Percentiles rank a stretch among this genome's conserved stretches.
phyloP scores from a whole-genome alignment of 64 coral and sea anemone genomes.

The Pocillopora verrucosa region DNA sequence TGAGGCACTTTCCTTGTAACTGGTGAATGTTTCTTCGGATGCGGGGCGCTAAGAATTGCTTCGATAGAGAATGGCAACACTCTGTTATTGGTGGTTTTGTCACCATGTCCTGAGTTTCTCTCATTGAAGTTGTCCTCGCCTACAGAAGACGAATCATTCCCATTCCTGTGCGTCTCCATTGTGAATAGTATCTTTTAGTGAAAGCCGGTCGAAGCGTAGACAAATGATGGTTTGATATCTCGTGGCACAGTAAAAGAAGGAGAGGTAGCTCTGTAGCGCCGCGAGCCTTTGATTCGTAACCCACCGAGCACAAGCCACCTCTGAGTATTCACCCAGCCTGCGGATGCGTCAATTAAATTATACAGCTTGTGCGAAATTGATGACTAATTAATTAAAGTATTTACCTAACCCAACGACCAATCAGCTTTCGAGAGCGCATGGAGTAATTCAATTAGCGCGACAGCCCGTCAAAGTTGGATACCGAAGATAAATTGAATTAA shows the following conservation, averaged over 20 bases:
- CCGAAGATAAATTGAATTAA: conserved; percentile 90
- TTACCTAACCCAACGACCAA: conserved; percentile 72
- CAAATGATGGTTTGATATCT: not conserved
- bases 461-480: conserved; percentile 79
- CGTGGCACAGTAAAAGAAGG: not conserved
- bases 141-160: conserved; percentile 12
- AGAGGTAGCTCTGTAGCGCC: not conserved
- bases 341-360: conserved; percentile 93
- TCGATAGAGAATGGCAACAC: conserved; percentile 87
- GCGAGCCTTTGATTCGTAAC: conserved; percentile 31
- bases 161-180: conserved; percentile 31
- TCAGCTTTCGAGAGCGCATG: conserved; percentile 31
- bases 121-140: conserved; percentile 26
- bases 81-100: conserved; percentile 46
- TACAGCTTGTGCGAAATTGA: conserved; percentile 95
- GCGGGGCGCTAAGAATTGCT: conserved; percentile 78
- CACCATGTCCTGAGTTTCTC: not conserved
- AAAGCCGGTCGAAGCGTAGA: not conserved
- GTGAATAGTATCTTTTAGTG: not conserved
- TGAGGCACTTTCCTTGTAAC: not conserved
- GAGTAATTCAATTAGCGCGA: conserved; percentile 88
- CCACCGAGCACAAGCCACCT: conserved; percentile 30
- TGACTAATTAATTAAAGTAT: conserved; percentile 99
- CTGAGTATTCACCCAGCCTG: conserved; percentile 37
- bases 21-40: conserved; percentile 72